These are phyloP conservation scores for Dipodomys ordii DNA, from an alignment of 2,113 vertebrate species.

Conservation along the genomic window DNA sequence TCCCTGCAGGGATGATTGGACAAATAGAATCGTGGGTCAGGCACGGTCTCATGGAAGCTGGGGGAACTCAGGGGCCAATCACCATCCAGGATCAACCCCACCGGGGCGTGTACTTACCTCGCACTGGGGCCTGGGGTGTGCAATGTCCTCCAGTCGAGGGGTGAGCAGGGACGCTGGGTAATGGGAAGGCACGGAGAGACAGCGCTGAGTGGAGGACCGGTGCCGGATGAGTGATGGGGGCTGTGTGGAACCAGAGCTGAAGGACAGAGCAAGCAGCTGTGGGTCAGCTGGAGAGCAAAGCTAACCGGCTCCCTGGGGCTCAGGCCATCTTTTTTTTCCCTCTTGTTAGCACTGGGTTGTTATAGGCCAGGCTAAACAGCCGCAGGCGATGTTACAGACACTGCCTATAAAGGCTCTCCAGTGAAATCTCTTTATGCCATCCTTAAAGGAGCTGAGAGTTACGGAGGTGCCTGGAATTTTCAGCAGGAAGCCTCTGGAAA, in stretches of 20 bases:
- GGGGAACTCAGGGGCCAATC: not conserved
- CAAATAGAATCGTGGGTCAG: not conserved
- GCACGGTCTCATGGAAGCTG: not conserved
- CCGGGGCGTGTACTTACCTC: too few species aligned
- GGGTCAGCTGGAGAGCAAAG: not conserved
- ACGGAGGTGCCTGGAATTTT: not conserved
- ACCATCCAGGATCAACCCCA: too few species aligned
- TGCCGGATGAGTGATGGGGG: fast-evolving
- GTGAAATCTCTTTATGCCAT: conserved; percentile 9
- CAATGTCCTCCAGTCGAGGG: not conserved
- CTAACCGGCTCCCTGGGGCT: not conserved
- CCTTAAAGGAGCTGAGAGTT: conserved; percentile 19
- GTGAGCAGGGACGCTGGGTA: fast-evolving
- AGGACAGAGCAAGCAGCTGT: not conserved
- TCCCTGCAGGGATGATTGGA: not conserved
- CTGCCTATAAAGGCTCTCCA: not conserved
- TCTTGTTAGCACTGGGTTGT: not conserved
- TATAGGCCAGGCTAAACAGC: not conserved
- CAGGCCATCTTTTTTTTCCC: not conserved
- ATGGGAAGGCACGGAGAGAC: not conserved
- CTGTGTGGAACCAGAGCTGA: not conserved
- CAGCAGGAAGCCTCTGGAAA: not conserved
- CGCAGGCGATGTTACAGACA: not conserved
- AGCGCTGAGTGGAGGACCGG: not conserved
- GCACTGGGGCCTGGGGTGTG: too few species aligned